Conservation (phyloP, 2,888 invertebrate genomes). For the Acleris cristana region DNA sequence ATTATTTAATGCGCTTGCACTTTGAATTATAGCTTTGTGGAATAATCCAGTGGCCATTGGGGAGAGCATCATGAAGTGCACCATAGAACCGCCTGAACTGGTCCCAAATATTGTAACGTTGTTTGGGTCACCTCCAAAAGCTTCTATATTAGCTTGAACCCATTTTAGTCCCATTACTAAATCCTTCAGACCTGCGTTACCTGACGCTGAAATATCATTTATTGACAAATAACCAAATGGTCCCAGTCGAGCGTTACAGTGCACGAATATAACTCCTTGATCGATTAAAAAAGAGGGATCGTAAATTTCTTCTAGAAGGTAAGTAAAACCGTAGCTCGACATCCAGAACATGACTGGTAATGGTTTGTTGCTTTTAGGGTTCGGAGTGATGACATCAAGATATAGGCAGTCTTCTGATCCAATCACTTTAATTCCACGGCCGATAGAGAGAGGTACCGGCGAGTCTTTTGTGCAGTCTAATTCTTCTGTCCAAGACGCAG, state of each 20-base stretch:
- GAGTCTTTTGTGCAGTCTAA: conserved; percentile 65
- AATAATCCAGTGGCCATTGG: conserved; percentile 76
- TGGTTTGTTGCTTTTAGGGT: conserved; percentile 57
- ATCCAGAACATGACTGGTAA: conserved; percentile 82
- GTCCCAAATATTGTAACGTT: conserved; percentile 79
- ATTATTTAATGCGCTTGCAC: conserved; percentile 71
- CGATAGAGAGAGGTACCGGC: conserved; percentile 48
- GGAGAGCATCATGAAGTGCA: conserved; percentile 76
- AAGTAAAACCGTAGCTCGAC: conserved; percentile 65
- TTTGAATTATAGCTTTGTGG: conserved; percentile 76
- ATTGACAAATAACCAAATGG: conserved; percentile 76
- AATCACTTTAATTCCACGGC: conserved; percentile 37
- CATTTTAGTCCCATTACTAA: conserved; percentile 73
- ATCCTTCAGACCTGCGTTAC: conserved; percentile 77
- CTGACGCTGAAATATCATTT: conserved; percentile 71
- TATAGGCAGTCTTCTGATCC: conserved; percentile 78
- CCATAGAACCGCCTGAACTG: conserved; percentile 73
- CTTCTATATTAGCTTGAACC: conserved; percentile 69
- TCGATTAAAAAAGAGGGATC: conserved; percentile 67
- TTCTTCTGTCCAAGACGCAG: conserved; percentile 58
- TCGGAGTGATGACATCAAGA: conserved; percentile 67
- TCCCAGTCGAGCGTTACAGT: conserved; percentile 74
- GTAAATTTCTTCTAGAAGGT: conserved; percentile 57
- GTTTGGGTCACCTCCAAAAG: conserved; percentile 74
- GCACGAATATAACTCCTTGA: conserved; percentile 68